Conservation (phyloP, 2,797 vertebrate species). For the Vireo griseus region DNA sequence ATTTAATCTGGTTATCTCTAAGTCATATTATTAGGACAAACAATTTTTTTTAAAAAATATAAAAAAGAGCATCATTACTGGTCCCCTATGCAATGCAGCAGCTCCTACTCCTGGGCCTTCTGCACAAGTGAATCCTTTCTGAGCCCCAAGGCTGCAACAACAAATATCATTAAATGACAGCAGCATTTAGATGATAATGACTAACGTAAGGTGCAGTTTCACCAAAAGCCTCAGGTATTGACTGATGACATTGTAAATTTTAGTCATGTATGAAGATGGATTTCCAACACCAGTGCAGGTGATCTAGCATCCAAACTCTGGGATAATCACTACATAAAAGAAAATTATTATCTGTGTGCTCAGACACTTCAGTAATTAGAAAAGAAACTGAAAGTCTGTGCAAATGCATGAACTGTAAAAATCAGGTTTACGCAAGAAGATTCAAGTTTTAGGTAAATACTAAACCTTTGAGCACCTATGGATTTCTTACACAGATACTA, state of each 20-base stretch:
- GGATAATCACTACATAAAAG: not conserved
- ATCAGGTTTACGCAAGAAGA: not conserved
- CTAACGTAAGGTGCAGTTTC: not conserved
- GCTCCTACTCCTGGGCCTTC: not conserved
- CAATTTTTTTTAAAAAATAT: not conserved
- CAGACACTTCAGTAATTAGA: not conserved
- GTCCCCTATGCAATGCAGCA: not conserved
- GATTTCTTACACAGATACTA: fast-evolving
- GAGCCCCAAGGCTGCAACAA: not conserved
- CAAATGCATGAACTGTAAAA: not conserved
- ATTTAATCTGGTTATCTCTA: not conserved
- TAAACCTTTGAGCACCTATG: fast-evolving
- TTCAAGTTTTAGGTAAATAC: fast-evolving
- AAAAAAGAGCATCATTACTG: not conserved
- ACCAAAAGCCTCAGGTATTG: not conserved
- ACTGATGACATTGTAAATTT: not conserved
- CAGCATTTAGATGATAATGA: not conserved
- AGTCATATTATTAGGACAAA: not conserved
- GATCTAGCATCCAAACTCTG: not conserved
- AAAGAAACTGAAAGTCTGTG: fast-evolving
- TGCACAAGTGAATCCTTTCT: not conserved
- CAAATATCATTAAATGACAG: not conserved
- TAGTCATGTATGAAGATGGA: not conserved
- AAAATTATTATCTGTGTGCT: not conserved
- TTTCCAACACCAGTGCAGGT: not conserved